Base-by-base conservation (phyloP, 2,797 vertebrate species). In the Sandelia bainsii region DNA sequence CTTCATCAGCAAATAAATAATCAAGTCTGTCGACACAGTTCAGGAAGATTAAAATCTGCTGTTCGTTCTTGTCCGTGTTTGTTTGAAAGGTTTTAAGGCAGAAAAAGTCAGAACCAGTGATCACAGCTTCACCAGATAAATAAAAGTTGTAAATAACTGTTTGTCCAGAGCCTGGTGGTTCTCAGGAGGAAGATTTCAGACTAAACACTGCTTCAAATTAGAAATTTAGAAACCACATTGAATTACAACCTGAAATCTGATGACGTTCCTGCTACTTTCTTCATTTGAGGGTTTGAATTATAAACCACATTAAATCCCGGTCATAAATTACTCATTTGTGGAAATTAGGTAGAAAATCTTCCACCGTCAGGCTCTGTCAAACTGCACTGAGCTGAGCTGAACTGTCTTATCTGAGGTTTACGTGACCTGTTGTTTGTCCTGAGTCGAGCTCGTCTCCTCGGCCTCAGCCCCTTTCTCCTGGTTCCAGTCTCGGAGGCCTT, bases 401-500 rank as follows among this genome's bases (percentile, higher is more conserved):
- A 34, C 58, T 16, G 34, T 60, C 45, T 60, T 16, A 5, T 53
- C 40, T 2, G 14, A 3, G 39, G 5, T 49, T 60, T 81, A 89
- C 25, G 19, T 17, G 0, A 74, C 83, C 66, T 82, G 84, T 62
- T 81, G 83, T 22, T 69, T 77, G 23, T 83, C 73, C 67, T 50
- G 77, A 22, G 76, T n/a, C 0, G 59, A 40, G n/a, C 22, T 22
- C 0, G 22, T 2, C 22, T 83, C 83, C 68, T 92, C 92, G 0
- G 10, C 14, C 9, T 48, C 76, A 6, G 60, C 86, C 16, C 61
- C 82, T 22, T 19, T 57, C 75, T 92, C 92, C 58, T 71, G 57
- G 78, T 95, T 94, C 95, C 95, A 96, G 89, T 94, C 92, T 57
- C 85, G 85, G 62, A 95, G 89, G 1, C 95, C 95, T 48, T 93